Percentiles rank a stretch among this genome's conserved stretches.
phyloP scores from a whole-genome alignment of 2,797 vertebrate species.

The Neoniphon sammara region DNA sequence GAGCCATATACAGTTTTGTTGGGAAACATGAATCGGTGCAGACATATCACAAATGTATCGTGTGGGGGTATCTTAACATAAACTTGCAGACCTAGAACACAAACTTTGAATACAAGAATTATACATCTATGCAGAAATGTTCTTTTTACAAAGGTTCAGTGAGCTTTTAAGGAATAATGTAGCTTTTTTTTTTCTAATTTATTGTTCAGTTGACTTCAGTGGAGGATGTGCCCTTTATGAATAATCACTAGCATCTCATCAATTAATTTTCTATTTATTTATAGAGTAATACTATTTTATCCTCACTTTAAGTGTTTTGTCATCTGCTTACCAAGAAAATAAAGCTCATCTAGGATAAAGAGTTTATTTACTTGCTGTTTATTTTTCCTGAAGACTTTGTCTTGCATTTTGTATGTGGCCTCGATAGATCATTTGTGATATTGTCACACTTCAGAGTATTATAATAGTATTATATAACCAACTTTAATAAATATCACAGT shows the following conservation, averaged over 20 bases:
- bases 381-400: neutral
- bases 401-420: too few species aligned
- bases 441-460: too few species aligned
- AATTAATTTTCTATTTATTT: conserved; percentile 74
- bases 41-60: conserved; percentile 31
- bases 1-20: conserved; percentile 37
- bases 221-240: conserved; percentile 27
- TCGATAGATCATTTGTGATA: too few species aligned
- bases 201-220: conserved; percentile 36
- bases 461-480: too few species aligned
- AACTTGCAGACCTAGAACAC: conserved; percentile 53
- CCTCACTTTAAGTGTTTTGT: conserved; percentile 65
- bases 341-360: conserved; percentile 52
- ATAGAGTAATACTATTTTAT: conserved; percentile 65
- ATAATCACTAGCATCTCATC: conserved; percentile 43
- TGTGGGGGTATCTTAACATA: conserved; percentile 21
- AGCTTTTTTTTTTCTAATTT: conserved; percentile 53
- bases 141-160: conserved; percentile 66
- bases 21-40: conserved; percentile 16
- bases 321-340: conserved; percentile 57
- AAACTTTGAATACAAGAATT: conserved; percentile 60
- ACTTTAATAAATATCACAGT: too few species aligned
- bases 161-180: conserved; percentile 73
- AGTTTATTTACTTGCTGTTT: neutral
- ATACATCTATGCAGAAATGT: conserved; percentile 79